These are phyloP conservation scores for Raja brachyura DNA, from an alignment of 2,113 vertebrate species.

Conservation along the genomic window DNA sequence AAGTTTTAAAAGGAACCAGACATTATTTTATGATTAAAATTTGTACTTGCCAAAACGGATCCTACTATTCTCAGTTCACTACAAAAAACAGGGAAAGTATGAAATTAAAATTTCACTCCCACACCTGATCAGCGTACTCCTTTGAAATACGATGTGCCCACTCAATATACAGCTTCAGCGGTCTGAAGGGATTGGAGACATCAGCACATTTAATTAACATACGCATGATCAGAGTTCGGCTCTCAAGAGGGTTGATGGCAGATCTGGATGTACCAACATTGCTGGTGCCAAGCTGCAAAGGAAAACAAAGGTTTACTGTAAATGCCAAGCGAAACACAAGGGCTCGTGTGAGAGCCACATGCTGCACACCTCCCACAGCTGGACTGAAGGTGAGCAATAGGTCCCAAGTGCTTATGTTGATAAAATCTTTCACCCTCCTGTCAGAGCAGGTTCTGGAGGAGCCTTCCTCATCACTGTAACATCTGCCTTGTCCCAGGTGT, in stretches of 20 bases:
- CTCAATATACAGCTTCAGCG: constrained; percentile 80
- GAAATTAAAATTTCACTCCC: neutral
- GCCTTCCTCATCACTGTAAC: no score
- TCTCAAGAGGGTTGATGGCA: constrained; percentile 78
- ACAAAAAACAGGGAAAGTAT: neutral
- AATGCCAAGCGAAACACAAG: neutral
- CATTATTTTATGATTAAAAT: neutral
- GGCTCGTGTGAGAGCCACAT: neutral
- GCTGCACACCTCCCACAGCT: neutral
- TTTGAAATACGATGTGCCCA: constrained; percentile 96
- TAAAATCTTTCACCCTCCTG: no score
- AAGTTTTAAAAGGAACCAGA: neutral
- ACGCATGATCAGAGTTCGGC: constrained; percentile 84
- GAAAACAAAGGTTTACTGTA: neutral
- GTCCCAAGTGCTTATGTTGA: no score
- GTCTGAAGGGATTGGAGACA: constrained; percentile 89
- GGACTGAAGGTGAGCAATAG: neutral
- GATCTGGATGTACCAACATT: constrained; percentile 70
- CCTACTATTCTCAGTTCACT: neutral
- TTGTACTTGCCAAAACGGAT: neutral
- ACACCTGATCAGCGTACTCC: constrained; percentile 95
- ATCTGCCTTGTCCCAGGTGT: no score
- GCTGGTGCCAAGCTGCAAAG: constrained; percentile 51
- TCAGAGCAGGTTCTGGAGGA: no score
- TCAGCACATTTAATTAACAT: constrained; percentile 97